Evolutionary conservation across 2,888 invertebrate genomes (phyloP), one percentile per base, ranked within the genome.

Genomic region (Lucinisca nassula): DNA sequence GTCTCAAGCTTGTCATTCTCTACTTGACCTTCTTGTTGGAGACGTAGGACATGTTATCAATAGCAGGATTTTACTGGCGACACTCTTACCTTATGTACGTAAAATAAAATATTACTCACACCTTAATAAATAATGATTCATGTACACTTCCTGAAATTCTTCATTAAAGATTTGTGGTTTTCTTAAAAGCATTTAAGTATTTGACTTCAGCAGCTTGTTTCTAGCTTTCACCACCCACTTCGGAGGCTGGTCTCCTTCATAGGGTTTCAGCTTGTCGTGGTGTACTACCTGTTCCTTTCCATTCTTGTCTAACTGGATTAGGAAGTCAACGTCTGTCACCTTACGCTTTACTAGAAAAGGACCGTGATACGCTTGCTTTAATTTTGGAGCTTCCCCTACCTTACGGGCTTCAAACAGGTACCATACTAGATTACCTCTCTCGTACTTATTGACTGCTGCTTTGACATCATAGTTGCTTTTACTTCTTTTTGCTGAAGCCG

Each of bases 381-480:
- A 37, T 21, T 81, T 51, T 4, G 40, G 81, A 6, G 58, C 21
- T 14, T 55, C 24, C 21, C 81, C 58, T 0, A 61, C 61, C 45
- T 58, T 40, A 12, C 61, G 55, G 0, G 24, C 35, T 27, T 80
- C 80, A 27, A 58, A 2, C 24, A 79, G 45, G 32, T 45, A 70
- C 79, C 79, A 79, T 0, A 79, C 72, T 1, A 73, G 17, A 61
- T 73, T 38, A n/a, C 61, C 78, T 12, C n/a, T 21, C n/a, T 35
- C 17, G 37, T 78, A 78, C 2, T 35, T 58, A 24, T 35, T 24
- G 21, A 61, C 37, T 21, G 21, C 35, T 38, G 35, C n/a, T n/a
- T 73, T 82, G 35, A 37, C 35, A 30, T 88, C 77, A 38, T 88
- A 85, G 12, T 24, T 0, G 67, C 79, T 49, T 55, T 85, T 79